Evolutionary conservation across 2,113 vertebrate genomes (phyloP), one percentile per base, ranked within the genome.

Genomic region (Polypterus senegalus): DNA sequence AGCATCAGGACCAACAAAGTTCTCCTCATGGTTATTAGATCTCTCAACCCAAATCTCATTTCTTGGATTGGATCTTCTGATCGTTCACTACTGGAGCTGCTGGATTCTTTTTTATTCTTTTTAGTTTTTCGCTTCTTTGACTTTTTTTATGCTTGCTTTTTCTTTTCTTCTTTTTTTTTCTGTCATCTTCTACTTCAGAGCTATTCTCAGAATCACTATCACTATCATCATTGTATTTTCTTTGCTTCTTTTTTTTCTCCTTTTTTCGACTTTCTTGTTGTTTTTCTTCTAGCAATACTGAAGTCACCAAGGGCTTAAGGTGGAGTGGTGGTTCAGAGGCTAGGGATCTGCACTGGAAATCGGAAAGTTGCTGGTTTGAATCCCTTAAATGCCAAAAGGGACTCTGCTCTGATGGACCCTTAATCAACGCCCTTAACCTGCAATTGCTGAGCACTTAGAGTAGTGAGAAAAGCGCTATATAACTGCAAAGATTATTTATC

Each of bases 191-290:
- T 68, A 27, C 85, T 60, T 92, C 91, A 3, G 91, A 92, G n/a
- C 92, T 90, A 0, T 90, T 92, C 10, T 88, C 88, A 5, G 87
- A 86, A 11, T 84, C 82, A 3, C 82, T 83, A 76, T 88, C 76
- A 0, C 82, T 84, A 9, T 85, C 90, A 62, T 91, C 90, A 0
- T 90, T 92, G 70, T 91, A 86, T 57, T 92, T 94, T 57, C 77
- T 92, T 66, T 58, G 82, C 70, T 91, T 96, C 70, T 77, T 90
- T 74, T 91, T 95, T 61, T 89, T 91, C 3, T 27, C 86, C 80
- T 70, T 91, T 94, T 70, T 81, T 83, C 60, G 85, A 93, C 63
- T 88, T 93, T 66, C 84, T 93, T 69, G 27, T 27, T 83, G 2
- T 27, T 27, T 27, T 27, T 27, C 27, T 27, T 27, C 27, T 27